These are phyloP conservation scores for Cydia splendana DNA, from an alignment of 1,140 invertebrate genomes.

Conservation along the genomic window DNA sequence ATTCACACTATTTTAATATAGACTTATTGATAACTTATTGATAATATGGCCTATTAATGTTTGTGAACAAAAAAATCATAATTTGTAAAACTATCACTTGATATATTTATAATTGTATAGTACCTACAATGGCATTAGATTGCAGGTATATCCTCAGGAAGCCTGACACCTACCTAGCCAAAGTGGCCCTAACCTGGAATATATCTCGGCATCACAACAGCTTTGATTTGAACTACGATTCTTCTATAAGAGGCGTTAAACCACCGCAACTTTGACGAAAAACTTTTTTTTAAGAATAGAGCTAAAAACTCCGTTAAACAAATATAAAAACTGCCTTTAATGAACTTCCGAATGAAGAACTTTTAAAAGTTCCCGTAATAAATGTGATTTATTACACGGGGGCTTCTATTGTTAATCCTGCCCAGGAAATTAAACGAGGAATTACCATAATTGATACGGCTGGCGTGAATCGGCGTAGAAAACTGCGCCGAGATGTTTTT, in stretches of 20 bases:
- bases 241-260: neutral
- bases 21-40: too few species aligned
- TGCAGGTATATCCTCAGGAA: too few species aligned
- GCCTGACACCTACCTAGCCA: too few species aligned
- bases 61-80: too few species aligned
- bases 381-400: constrained; percentile 71
- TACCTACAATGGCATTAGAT: too few species aligned
- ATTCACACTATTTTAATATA: too few species aligned
- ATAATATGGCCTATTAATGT: too few species aligned
- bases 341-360: constrained; percentile 45
- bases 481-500: constrained; percentile 58
- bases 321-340: constrained; percentile 39
- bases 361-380: constrained; percentile 59
- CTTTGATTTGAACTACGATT: too few species aligned
- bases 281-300: neutral
- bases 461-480: constrained; percentile 69
- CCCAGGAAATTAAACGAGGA: constrained; percentile 75
- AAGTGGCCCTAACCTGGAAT: too few species aligned
- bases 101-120: too few species aligned
- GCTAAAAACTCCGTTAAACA: constrained; percentile 23
- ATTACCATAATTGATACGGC: constrained; percentile 78
- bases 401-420: constrained; percentile 68
- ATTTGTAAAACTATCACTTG: too few species aligned
- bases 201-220: too few species aligned
- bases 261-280: neutral